Base-by-base conservation (phyloP, 2,113 vertebrate species). In the Pseudorasbora parva region DNA sequence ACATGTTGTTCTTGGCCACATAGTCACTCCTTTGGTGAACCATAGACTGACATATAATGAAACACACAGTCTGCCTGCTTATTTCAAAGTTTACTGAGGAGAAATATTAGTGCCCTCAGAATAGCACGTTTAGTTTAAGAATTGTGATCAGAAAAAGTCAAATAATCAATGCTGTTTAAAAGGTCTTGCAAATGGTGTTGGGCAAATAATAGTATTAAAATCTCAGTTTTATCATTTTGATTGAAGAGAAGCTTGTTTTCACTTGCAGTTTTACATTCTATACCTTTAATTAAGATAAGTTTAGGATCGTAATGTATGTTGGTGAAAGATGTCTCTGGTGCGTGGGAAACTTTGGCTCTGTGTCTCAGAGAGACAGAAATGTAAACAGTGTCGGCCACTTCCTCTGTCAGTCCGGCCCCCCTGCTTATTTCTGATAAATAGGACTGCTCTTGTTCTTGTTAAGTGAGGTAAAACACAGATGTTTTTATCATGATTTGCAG, bases 311-410 rank as follows among this genome's bases (percentile, higher is more conserved):
- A 19, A 33, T 30, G 12, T 54, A 27, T 43, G 33, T 27, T 21
- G 74, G 56, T 56, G n/a, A 78, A 60, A 60, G 57, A 78, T 5
- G 33, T 64, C 76, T 60, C 56, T 68, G 30, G 30, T 83, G 66
- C 80, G 73, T 90, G 87, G 88, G 84, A 90, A 90, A 84, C 81
- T 64, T 14, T 60, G 62, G 47, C 79, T 83, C 43, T 84, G 62
- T 89, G 76, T 78, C 47, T 88, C 71, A 45, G 59, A 54, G 37
- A 47, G 49, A 33, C 66, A 78, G 81, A 71, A 88, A 88, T 87
- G 84, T 88, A 90, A 91, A 91, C 78, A 90, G 60, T 62, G 69
- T 64, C 72, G 82, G 85, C 68, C 85, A 84, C 82, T 88, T 89
- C 85, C 82, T 88, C 71, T 76, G 45, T 85, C 81, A 75, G 51